Percentiles rank a stretch among this genome's conserved stretches.
phyloP scores from a whole-genome alignment of 2,797 vertebrate species.

The Gymnothorax reevesii region DNA sequence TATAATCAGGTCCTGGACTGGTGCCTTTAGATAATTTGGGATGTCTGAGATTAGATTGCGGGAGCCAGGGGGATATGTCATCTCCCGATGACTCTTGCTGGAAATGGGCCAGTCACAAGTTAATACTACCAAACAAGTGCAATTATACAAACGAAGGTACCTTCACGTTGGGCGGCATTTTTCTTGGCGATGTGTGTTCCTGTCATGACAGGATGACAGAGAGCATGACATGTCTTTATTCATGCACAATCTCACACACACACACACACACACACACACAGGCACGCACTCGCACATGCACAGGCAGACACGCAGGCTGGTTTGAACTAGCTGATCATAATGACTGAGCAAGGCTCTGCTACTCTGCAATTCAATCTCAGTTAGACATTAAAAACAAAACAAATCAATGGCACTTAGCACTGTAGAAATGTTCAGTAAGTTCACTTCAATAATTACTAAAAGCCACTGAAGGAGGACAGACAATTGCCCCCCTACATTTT shows the following conservation, averaged over 20 bases:
- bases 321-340: neutral
- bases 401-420: neutral
- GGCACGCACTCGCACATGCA: too few relatives aligned
- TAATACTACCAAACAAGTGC: neutral
- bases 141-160: neutral
- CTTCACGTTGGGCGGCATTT: conserved; percentile 7
- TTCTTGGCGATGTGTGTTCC: neutral
- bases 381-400: neutral
- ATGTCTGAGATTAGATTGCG: too few relatives aligned
- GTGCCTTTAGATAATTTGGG: too few relatives aligned
- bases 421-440: neutral
- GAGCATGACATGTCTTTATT: neutral
- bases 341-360: neutral
- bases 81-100: too few relatives aligned
- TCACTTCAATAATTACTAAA: neutral
- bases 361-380: neutral
- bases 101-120: neutral
- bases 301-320: neutral
- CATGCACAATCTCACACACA: neutral
- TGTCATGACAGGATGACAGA: neutral
- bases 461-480: neutral
- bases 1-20: too few relatives aligned
- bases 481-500: neutral
- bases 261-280: too few relatives aligned
- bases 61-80: too few relatives aligned